Evolutionary conservation across 2,797 vertebrate genomes (phyloP).

Genomic region (Acipenser transmontanus): DNA sequence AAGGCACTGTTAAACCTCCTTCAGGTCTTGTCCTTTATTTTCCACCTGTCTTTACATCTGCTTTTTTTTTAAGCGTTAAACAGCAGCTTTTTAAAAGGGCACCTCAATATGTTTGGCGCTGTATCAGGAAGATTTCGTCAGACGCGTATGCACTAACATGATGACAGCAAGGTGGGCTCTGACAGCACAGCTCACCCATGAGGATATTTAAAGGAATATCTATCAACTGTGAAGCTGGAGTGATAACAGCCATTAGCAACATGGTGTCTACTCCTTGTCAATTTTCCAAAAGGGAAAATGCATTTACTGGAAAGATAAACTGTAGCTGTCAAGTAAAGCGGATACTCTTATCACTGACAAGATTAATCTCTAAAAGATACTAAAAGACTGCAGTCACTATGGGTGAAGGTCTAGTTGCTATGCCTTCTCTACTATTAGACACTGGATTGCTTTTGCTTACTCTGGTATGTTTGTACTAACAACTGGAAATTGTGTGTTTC

Average conservation of each 20-base stretch:
- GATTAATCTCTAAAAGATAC: conserved; percentile 29
- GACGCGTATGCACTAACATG: conserved; percentile 34
- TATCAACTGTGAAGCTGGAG: conserved; percentile 43
- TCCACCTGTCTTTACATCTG: neutral
- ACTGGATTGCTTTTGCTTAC: too few relatives aligned
- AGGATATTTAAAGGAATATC: conserved; percentile 48
- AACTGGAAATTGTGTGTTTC: too few relatives aligned
- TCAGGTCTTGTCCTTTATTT: too few relatives aligned
- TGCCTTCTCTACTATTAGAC: neutral
- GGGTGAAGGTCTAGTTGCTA: neutral
- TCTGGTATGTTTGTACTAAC: too few relatives aligned
- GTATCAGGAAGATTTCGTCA: conserved; percentile 28
- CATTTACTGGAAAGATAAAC: conserved; percentile 44
- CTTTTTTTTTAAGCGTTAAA: neutral
- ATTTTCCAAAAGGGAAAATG: conserved; percentile 40
- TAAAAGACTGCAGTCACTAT: conserved; percentile 20
- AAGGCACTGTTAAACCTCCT: neutral
- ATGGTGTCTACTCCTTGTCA: conserved; percentile 38
- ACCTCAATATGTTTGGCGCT: conserved; percentile 2
- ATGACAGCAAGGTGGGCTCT: conserved; percentile 29
- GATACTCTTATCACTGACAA: conserved; percentile 30
- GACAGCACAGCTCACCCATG: conserved; percentile 38
- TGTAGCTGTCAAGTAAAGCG: conserved; percentile 35
- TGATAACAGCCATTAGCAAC: conserved; percentile 45
- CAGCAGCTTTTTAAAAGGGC: conserved; percentile 7